These are phyloP conservation scores for Elysia chlorotica DNA, from an alignment of 1,140 invertebrate genomes.

Conservation along the genomic window DNA sequence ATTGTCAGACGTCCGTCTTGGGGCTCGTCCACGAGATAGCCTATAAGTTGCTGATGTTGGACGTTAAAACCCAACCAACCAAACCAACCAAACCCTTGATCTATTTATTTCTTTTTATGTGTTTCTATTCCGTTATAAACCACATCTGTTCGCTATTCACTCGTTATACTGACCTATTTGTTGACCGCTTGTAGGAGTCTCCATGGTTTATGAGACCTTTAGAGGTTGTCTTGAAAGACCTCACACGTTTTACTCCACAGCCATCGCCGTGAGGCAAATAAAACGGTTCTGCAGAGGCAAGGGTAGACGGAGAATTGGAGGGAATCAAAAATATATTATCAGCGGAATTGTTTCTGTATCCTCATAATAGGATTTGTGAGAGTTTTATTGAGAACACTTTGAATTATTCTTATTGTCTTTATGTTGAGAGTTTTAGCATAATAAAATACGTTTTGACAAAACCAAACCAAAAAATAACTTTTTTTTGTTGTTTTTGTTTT, in stretches of 20 bases:
- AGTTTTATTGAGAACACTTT: not conserved
- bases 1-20: too few relatives aligned
- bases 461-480: not conserved
- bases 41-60: too few relatives aligned
- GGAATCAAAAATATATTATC: not conserved
- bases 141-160: too few relatives aligned
- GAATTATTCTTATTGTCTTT: not conserved
- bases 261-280: not conserved
- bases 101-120: too few relatives aligned
- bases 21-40: too few relatives aligned
- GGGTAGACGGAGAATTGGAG: not conserved
- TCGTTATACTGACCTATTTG: conserved; percentile 63
- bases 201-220: conserved; percentile 91
- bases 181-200: conserved; percentile 75
- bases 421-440: not conserved
- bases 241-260: conserved; percentile 37
- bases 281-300: conserved; percentile 1
- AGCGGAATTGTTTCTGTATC: too few relatives aligned
- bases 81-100: too few relatives aligned
- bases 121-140: too few relatives aligned
- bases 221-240: conserved; percentile 86
- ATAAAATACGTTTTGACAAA: not conserved
- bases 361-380: too few relatives aligned
- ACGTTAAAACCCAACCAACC: too few relatives aligned
- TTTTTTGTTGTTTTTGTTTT: too few relatives aligned